These are phyloP conservation scores for Metalampra italica DNA, from an alignment of 2,888 invertebrate genomes.

Conservation along the genomic window DNA sequence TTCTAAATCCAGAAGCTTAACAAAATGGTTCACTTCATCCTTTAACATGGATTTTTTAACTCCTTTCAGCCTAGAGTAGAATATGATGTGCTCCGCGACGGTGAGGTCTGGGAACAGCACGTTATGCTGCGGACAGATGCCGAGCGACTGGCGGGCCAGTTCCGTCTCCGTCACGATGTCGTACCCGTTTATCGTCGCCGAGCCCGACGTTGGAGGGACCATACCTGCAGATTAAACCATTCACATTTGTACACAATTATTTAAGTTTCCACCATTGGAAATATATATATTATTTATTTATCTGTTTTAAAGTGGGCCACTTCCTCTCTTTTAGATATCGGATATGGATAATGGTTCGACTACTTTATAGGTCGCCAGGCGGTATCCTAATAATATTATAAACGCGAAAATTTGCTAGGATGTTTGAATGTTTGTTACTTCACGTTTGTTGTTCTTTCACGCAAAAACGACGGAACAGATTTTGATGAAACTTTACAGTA, in stretches of 20 bases:
- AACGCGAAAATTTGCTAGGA: too few species aligned
- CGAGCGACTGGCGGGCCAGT: conserved; percentile 84
- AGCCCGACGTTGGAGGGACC: conserved; percentile 84
- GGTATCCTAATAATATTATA: too few species aligned
- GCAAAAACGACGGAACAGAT: too few species aligned
- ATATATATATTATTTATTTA: too few species aligned
- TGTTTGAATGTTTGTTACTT: too few species aligned
- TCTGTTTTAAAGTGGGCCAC: too few species aligned
- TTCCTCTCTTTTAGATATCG: too few species aligned
- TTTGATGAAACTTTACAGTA: too few species aligned
- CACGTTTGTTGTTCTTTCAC: too few species aligned
- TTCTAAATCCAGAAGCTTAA: conserved; percentile 81
- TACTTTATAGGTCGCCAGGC: too few species aligned
- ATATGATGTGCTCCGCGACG: conserved; percentile 89
- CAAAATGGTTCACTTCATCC: conserved; percentile 82
- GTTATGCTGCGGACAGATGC: conserved; percentile 92
- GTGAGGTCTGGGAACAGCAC: conserved; percentile 91
- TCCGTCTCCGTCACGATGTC: conserved; percentile 84
- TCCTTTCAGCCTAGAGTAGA: conserved; percentile 88
- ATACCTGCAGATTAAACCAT: conserved; percentile 74
- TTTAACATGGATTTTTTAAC: conserved; percentile 70
- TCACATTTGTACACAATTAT: background rate
- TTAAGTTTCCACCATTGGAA: background rate
- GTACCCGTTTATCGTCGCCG: conserved; percentile 84
- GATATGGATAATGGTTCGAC: too few species aligned